Base-by-base conservation (phyloP, 2,888 invertebrate genomes). In the Conus canariensis region DNA sequence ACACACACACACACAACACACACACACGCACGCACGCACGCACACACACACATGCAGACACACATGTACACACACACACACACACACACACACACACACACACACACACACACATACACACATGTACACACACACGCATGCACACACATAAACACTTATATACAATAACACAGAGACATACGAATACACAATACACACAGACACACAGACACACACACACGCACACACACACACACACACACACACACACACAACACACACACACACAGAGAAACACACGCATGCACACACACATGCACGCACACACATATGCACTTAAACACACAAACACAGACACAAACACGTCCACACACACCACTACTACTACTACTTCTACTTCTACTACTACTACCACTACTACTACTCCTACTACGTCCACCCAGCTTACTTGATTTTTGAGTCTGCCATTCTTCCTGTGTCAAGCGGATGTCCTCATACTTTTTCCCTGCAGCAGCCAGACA, bases 301-400 rank as follows among this genome's bases (percentile, higher is more conserved):
- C 74, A n/a, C 74, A 74, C 74, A n/a, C 74, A 22, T 19, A 74
- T 19, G 3, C n/a, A 74, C 74, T 0, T 19, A n/a, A 10, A 74
- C 74, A n/a, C 74, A 74, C 74, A 19, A 91, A 25, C 45, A 85
- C 91, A 70, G 91, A 85, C 60, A 64, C 60, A 64, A 0, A 64
- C 60, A 16, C 10, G 60, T 64, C 12, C 60, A 64, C 16, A 64
- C 60, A 64, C 10, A 16, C 3, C 3, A 10, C 16, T 64, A 64
- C 60, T 30, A 30, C 30, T 30, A 30, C 30, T 30, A 30, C 30
- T 30, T 0, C 30, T 4, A 45, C 45, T 45, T 2, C 45, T 45
- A 45, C 45, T 45, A 45, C 45, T 45, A 45, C 45, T 45, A 45
- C 45, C 3, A 45, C 45, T 45, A 45, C 45, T 45, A 45, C 45